Conservation (phyloP, 2,888 invertebrate species). For the Callimorpha dominula region DNA sequence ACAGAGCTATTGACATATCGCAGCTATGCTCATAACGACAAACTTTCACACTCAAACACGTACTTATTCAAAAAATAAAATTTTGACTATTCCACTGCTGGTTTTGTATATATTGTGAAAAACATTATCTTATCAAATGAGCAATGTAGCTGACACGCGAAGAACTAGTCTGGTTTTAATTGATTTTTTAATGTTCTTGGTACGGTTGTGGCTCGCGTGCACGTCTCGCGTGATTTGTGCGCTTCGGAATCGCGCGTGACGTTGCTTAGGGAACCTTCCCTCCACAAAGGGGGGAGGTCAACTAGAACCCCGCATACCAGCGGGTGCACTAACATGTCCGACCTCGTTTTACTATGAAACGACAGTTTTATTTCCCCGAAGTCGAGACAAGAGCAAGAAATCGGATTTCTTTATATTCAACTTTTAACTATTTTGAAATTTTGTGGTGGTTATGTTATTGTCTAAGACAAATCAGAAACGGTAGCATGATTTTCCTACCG, state of each 20-base stretch:
- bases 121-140: background rate
- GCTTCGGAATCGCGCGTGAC: slow-evolving; percentile 80
- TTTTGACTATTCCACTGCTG: slow-evolving; percentile 47
- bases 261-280: slow-evolving; percentile 74
- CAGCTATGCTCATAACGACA: slow-evolving; percentile 51
- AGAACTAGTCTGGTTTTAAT: slow-evolving; percentile 43
- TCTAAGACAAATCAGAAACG: background rate
- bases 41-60: slow-evolving; percentile 31
- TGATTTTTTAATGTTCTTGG: slow-evolving; percentile 55
- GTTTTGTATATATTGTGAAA: background rate
- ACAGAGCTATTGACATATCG: slow-evolving; percentile 82
- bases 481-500: background rate
- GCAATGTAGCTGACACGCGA: slow-evolving; percentile 40
- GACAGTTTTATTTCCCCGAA: slow-evolving; percentile 79
- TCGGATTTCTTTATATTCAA: slow-evolving; percentile 60
- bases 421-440: background rate
- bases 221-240: slow-evolving; percentile 82
- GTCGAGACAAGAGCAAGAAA: slow-evolving; percentile 67
- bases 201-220: slow-evolving; percentile 72
- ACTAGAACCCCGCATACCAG: slow-evolving; percentile 76
- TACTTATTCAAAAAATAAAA: background rate
- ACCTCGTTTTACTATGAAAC: slow-evolving; percentile 81
- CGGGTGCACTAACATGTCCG: slow-evolving; percentile 79
- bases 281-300: slow-evolving; percentile 67
- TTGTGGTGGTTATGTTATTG: background rate